Evolutionary conservation across 2,888 invertebrate species (phyloP).

Genomic region (Amiota mariae): DNA sequence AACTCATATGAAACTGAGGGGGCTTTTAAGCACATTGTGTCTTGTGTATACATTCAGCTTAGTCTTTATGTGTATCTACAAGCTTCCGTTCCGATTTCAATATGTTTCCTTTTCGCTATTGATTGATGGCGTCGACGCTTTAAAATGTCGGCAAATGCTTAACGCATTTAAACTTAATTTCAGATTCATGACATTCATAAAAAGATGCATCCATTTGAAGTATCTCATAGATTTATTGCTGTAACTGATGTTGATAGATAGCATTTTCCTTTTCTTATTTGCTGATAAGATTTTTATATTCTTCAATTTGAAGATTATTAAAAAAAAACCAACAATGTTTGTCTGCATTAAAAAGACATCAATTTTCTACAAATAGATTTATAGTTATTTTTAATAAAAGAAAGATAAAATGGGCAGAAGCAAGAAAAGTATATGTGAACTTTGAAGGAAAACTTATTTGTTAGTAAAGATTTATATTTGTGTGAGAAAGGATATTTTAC

Average conservation of each 20-base stretch:
- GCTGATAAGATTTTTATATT: background rate
- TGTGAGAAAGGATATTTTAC: too few relatives aligned
- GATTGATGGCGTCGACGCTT: conserved; percentile 52
- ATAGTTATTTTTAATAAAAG: too few relatives aligned
- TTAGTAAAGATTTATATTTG: too few relatives aligned
- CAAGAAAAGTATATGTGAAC: too few relatives aligned
- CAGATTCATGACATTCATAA: conserved; percentile 46
- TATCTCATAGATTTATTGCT: conserved; percentile 30
- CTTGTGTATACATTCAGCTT: too few relatives aligned
- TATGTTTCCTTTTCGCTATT: conserved; percentile 42
- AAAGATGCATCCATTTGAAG: conserved; percentile 28
- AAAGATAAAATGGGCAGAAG: too few relatives aligned
- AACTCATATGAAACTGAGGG: too few relatives aligned
- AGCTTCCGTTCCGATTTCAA: conserved; percentile 28
- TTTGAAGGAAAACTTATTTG: too few relatives aligned
- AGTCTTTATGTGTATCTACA: too few relatives aligned
- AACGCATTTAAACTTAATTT: conserved; percentile 46
- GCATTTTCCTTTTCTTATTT: conserved; percentile 23
- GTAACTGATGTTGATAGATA: conserved; percentile 55
- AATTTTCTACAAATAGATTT: background rate
- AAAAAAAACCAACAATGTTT: conserved; percentile 31
- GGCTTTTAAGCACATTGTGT: too few relatives aligned
- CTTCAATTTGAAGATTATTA: conserved; percentile 3
- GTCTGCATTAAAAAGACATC: background rate
- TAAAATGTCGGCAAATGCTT: conserved; percentile 34